Evolutionary conservation across 2,888 invertebrate species (phyloP), one percentile per base, ranked within the genome.

Genomic region (Caprella mutica): DNA sequence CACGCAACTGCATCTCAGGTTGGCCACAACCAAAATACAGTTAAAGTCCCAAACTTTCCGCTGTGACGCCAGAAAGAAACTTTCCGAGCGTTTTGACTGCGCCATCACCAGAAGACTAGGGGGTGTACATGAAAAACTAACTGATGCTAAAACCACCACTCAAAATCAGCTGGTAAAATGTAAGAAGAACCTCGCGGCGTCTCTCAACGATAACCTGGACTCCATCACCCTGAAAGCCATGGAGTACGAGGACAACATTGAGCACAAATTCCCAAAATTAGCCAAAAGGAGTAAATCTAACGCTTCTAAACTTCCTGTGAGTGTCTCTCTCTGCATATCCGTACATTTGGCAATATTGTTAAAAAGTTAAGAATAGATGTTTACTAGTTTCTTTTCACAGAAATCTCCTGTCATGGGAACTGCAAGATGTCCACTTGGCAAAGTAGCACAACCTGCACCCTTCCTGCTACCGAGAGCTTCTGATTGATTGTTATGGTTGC

Each of bases 221-320:
- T 38, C 27, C 21, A 50, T 57, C 43, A 56, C 53, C 17, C 39
- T 50, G 17, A 57, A 51, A 39, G 61, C 61, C 12, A 54, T 29
- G 42, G 61, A 61, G 27, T 61, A 61, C 46, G 61, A 61, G 38
- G 57, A 55, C 33, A 39, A 54, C 26, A 24, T 57, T 27, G 54
- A 46, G 8, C 42, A 54, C 23, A 57, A 61, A 24, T 48, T 48
- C 30, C 48, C 48, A 48, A 23, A 23, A 19, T 30, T 48, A 21
- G 48, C 26, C 33, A n/a, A n/a, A n/a, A n/a, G n/a, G n/a, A n/a
- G n/a, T n/a, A n/a, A n/a, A n/a, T n/a, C n/a, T n/a, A n/a, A n/a
- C n/a, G n/a, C n/a, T n/a, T n/a, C n/a, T n/a, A n/a, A n/a, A n/a
- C n/a, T n/a, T n/a, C n/a, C n/a, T n/a, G n/a, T n/a, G n/a, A n/a